Evolutionary conservation across 1,140 invertebrate species (phyloP).

Genomic region (Colletes latitarsis): DNA sequence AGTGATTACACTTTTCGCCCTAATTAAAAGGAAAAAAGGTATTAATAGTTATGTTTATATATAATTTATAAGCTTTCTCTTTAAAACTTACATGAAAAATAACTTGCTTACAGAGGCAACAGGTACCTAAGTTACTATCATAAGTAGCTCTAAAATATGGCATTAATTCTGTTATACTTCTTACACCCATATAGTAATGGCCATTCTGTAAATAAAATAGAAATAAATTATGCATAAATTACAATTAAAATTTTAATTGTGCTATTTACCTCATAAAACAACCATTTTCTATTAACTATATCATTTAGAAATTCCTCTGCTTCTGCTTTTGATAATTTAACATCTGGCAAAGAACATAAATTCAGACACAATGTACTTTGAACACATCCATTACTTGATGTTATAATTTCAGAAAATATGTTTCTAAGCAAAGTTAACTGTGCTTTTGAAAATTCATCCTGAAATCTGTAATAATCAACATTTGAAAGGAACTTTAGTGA

Average conservation of each 20-base stretch:
- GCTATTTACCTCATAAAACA: constrained; percentile 61
- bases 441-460: constrained; percentile 58
- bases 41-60: constrained; percentile 12
- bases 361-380: constrained; percentile 72
- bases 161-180: constrained; percentile 73
- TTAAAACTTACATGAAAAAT: constrained; percentile 72
- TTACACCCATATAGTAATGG: constrained; percentile 70
- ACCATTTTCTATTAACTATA: constrained; percentile 66
- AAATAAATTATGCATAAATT: neutral
- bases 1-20: constrained; percentile 68
- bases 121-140: constrained; percentile 61
- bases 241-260: constrained; percentile 28
- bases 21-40: constrained; percentile 43
- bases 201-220: constrained; percentile 61
- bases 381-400: constrained; percentile 52
- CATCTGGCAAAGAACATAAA: constrained; percentile 57
- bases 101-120: constrained; percentile 71
- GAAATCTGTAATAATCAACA: constrained; percentile 51
- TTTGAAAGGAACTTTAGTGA: neutral
- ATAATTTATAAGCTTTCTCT: constrained; percentile 1
- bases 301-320: constrained; percentile 68
- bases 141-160: constrained; percentile 72
- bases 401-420: constrained; percentile 71
- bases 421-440: constrained; percentile 65
- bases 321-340: constrained; percentile 59